These are phyloP conservation scores for Panopea generosa DNA, from an alignment of 2,888 invertebrate species.

Conservation along the genomic window DNA sequence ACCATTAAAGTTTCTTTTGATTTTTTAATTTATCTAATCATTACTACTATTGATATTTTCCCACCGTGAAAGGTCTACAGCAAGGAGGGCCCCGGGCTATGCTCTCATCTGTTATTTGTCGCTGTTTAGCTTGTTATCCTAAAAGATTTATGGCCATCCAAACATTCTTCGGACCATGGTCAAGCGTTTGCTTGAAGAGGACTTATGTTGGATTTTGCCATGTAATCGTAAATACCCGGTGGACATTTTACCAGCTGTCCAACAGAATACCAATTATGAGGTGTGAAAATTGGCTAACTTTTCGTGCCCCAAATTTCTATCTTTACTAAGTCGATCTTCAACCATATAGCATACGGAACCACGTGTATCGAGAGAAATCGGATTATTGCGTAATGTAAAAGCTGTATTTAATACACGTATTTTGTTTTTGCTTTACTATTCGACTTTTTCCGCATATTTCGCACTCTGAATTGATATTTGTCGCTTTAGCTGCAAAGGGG, in stretches of 20 bases:
- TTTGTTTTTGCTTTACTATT: no score
- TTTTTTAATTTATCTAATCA: no score
- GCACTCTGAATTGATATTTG: no score
- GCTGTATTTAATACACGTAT: not conserved
- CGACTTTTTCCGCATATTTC: no score
- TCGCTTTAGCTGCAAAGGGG: no score
- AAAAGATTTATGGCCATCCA: constrained; percentile 48
- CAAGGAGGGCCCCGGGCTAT: constrained; percentile 14
- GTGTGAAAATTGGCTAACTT: constrained; percentile 36
- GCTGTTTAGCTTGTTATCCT: constrained; percentile 37
- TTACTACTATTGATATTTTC: not conserved
- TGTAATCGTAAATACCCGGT: constrained; percentile 35
- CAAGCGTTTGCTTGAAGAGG: not conserved
- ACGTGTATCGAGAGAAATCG: constrained; percentile 45
- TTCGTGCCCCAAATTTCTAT: not conserved
- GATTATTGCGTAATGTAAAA: constrained; percentile 46
- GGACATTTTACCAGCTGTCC: constrained; percentile 45
- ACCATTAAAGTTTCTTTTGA: no score
- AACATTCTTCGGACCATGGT: constrained; percentile 4
- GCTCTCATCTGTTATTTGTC: constrained; percentile 30
- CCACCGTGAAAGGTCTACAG: constrained; percentile 1
- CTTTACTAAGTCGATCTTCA: no score
- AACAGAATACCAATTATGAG: constrained; percentile 49
- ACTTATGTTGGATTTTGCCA: constrained; percentile 15
- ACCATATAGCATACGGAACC: no score